Percentiles rank a stretch among this genome's conserved stretches.
Evolutionary conservation across 2,113 vertebrate genomes (phyloP).

Genomic region (Misgurnus mizolepis): DNA sequence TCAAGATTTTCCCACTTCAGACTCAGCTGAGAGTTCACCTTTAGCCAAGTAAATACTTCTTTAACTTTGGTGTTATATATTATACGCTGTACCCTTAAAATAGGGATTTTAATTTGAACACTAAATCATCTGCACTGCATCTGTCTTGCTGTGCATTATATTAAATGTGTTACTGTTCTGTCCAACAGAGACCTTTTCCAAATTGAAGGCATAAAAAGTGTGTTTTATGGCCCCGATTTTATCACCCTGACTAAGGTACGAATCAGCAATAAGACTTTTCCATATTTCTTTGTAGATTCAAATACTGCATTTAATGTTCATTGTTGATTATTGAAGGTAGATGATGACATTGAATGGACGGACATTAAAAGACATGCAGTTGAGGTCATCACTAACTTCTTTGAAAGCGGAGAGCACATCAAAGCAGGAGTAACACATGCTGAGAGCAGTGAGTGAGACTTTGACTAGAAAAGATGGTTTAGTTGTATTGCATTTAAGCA

Average conservation of each 20-base stretch:
- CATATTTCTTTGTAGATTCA: neutral
- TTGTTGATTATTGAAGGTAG: conserved; percentile 61
- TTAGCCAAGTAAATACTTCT: conserved; percentile 71
- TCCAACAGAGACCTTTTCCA: conserved; percentile 75
- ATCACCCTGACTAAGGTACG: conserved; percentile 80
- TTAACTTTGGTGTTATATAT: neutral
- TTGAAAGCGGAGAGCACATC: conserved; percentile 75
- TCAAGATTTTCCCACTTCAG: conserved; percentile 72
- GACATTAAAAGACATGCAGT: conserved; percentile 70
- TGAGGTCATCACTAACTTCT: conserved; percentile 72
- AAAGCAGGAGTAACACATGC: conserved; percentile 66
- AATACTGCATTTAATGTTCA: neutral
- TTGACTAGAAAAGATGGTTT: neutral
- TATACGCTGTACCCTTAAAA: neutral
- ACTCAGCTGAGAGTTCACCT: conserved; percentile 70
- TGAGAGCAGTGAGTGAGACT: conserved; percentile 74
- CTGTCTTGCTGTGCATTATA: neutral
- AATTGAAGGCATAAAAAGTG: conserved; percentile 81
- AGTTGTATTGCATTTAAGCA: too few species aligned
- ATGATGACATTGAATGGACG: conserved; percentile 76
- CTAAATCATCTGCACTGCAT: neutral
- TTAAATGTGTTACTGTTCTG: conserved; percentile 22
- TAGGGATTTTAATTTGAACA: neutral
- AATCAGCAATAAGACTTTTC: neutral
- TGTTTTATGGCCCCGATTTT: conserved; percentile 82